Base-by-base conservation (phyloP, 1,140 invertebrate genomes). In the Drosophila pachea region DNA sequence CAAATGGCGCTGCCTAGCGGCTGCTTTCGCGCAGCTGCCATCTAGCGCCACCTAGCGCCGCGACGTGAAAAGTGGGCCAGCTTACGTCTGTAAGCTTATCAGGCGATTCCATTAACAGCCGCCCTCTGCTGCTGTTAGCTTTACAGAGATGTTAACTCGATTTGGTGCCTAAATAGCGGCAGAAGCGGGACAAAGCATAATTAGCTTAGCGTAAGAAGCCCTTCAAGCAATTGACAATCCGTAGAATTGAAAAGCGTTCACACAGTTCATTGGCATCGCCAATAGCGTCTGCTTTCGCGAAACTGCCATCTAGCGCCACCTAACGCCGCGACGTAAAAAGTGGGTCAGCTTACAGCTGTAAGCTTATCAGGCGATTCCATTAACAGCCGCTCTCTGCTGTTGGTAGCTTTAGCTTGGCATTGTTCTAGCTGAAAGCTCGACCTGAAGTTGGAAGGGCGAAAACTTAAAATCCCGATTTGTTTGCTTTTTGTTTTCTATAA, bases 101-200 rank as follows among this genome's bases (percentile, higher is more conserved):
- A 40, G 16, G 3, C 5, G 7, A 6, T 32, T 14, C 4, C 43
- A 22, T 32, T 54, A 35, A 63, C 50, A 48, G 43, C 29, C 22
- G 22, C 22, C 22, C 22, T 22, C 22, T 22, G 3, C 22, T 22
- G 22, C 11, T 7, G 16, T 31, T 2, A 31, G 5, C 31, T n/a
- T n/a, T 14, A 8, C 4, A 32, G 32, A 48, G 36, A 66, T 58
- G 59, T 72, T 75, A 78, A 78, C 79, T 73, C 65, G 76, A 84
- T 79, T 78, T 75, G 49, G 53, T 40, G 38, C 8, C 52, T 48
- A 54, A 49, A 61, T 52, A 32, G 16, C 48, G 50, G 35, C 43
- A 16, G n/a, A 36, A 45, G 38, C 59, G 63, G 49, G 32, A 31
- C 32, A 54, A 32, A 45, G 53, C 49, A 53, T 56, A 73, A 52